Evolutionary conservation across 2,888 invertebrate genomes (phyloP).

Genomic region (Lypha dubia): DNA sequence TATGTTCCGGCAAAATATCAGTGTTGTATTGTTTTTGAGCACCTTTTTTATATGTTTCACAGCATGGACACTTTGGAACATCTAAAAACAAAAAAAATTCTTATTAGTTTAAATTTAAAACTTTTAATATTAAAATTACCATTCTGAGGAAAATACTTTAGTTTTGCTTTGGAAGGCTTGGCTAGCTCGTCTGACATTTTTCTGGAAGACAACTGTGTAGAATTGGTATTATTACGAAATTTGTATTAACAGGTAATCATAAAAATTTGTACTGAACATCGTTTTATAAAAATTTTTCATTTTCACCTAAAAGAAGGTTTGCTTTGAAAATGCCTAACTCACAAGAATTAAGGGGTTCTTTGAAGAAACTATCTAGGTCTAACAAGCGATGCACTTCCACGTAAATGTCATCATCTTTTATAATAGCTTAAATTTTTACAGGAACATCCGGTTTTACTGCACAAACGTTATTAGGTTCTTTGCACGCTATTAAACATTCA

Average conservation of each 20-base stretch:
- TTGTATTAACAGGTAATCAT: slow-evolving; percentile 2
- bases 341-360: slow-evolving; percentile 6
- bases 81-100: too few relatives aligned
- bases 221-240: too few relatives aligned
- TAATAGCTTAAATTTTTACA: slow-evolving; percentile 14
- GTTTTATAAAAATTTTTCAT: neutral
- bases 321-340: too few relatives aligned
- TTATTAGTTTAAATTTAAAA: neutral
- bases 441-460: too few relatives aligned
- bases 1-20: slow-evolving; percentile 10
- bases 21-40: neutral
- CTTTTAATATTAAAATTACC: neutral
- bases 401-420: slow-evolving; percentile 14
- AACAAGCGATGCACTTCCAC: slow-evolving; percentile 1
- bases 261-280: slow-evolving; percentile 1
- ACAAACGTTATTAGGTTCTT: too few relatives aligned
- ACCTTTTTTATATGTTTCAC: neutral
- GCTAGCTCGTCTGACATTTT: neutral
- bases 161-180: slow-evolving; percentile 4
- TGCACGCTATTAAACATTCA: too few relatives aligned
- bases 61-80: too few relatives aligned
- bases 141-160: too few relatives aligned
- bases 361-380: slow-evolving; percentile 9
- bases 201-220: neutral
- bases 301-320: neutral